A percentile compares a stretch with the other conserved stretches of the same genome.
These are phyloP conservation scores for Catharus bicknelli DNA, from an alignment of 2,113 vertebrate species.

Conservation along the genomic window DNA sequence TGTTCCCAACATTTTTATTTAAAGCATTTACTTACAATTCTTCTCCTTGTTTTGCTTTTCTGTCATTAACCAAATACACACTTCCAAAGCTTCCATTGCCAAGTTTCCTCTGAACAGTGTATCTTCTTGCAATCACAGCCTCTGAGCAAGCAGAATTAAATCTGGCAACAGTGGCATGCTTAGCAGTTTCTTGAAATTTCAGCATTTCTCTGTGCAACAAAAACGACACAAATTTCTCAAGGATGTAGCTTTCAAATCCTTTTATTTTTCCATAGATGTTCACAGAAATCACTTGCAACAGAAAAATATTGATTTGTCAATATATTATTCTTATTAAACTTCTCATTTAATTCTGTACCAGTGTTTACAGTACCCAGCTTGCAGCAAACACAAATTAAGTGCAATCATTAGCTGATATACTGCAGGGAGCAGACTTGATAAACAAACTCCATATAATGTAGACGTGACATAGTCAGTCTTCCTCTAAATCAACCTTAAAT, in stretches of 20 bases:
- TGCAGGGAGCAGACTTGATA: not conserved
- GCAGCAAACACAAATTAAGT: not conserved
- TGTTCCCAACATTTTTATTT: not conserved
- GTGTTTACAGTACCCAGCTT: not conserved
- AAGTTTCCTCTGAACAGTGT: slow-evolving; percentile 75
- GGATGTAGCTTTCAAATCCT: not conserved
- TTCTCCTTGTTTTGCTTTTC: slow-evolving; percentile 76
- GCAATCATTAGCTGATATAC: not conserved
- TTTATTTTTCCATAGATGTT: not conserved
- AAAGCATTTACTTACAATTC: slow-evolving; percentile 78
- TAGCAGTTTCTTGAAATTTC: slow-evolving; percentile 78
- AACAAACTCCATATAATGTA: not conserved
- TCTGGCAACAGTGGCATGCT: not conserved
- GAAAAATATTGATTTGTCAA: not conserved
- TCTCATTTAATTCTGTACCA: not conserved
- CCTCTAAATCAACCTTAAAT: not conserved
- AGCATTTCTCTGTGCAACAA: slow-evolving; percentile 72
- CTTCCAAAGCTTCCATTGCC: slow-evolving; percentile 86
- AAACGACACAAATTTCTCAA: not conserved
- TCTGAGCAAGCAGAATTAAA: slow-evolving; percentile 28
- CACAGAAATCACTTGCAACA: slow-evolving; percentile 26
- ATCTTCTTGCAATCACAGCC: slow-evolving; percentile 77
- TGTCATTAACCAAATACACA: slow-evolving; percentile 83
- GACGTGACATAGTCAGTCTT: not conserved
- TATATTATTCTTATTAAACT: not conserved